These are phyloP conservation scores for Scomber colias DNA, from an alignment of 2,113 vertebrate species.

Conservation along the genomic window DNA sequence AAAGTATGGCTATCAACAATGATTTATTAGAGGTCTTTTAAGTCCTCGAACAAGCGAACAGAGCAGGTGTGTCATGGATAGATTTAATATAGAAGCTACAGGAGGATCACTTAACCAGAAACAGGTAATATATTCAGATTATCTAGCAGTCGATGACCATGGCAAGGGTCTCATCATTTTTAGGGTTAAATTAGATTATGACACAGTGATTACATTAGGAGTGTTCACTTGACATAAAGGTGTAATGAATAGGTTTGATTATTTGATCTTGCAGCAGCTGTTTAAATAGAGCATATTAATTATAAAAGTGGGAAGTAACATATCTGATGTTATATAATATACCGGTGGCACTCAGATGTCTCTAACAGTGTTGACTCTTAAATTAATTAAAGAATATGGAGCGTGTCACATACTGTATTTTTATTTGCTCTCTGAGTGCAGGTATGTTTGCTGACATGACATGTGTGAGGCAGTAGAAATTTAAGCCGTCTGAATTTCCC, in stretches of 20 bases:
- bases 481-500: neutral
- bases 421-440: no score
- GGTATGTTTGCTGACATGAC: neutral
- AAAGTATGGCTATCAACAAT: neutral
- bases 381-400: neutral
- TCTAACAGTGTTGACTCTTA: no score
- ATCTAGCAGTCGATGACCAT: neutral
- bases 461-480: neutral
- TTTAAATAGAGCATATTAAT: no score
- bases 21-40: neutral
- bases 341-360: no score
- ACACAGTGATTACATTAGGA: neutral
- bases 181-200: neutral
- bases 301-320: no score
- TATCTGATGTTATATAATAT: no score
- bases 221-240: slow-evolving; percentile 2
- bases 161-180: slow-evolving; percentile 4
- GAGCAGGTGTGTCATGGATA: neutral
- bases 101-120: neutral
- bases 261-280: no score
- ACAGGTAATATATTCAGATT: neutral
- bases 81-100: neutral
- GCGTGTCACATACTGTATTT: neutral
- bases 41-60: neutral
- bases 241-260: neutral